A percentile compares a stretch with the other conserved stretches of the same genome.
These are phyloP conservation scores for Probosciger aterrimus DNA, from an alignment of 2,113 vertebrate species.

Conservation along the genomic window DNA sequence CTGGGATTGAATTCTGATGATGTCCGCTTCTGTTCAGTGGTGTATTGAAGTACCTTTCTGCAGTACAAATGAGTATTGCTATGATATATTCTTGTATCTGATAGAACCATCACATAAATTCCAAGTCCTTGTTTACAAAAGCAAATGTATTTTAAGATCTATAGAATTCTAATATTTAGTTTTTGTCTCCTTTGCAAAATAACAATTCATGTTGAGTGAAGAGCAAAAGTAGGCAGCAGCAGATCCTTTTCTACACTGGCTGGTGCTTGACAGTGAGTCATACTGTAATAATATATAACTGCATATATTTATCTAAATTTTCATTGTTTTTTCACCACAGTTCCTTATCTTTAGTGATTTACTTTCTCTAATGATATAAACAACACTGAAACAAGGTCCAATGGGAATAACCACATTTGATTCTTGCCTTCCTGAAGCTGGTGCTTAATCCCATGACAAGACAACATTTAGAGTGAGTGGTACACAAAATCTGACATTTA, in stretches of 20 bases:
- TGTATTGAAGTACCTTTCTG: neutral
- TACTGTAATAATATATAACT: neutral
- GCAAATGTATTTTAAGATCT: neutral
- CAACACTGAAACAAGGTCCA: neutral
- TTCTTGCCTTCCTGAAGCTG: neutral
- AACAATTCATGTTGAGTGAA: neutral
- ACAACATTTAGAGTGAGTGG: neutral
- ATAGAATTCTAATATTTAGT: neutral
- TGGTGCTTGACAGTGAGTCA: constrained; percentile 44
- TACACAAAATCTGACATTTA: neutral
- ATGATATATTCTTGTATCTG: neutral
- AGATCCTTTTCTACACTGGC: constrained; percentile 2
- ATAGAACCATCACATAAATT: neutral
- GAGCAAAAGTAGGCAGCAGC: constrained; percentile 40
- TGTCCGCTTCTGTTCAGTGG: neutral
- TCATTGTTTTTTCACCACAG: neutral
- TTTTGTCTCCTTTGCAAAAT: neutral
- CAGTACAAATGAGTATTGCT: neutral
- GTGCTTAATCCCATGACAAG: neutral
- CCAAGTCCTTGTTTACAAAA: neutral
- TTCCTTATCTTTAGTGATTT: neutral
- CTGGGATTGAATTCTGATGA: neutral
- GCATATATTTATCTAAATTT: neutral
- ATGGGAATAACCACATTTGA: neutral
- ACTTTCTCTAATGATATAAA: neutral